Evolutionary conservation across 2,113 vertebrate genomes (phyloP).

Genomic region (Bothrops jararaca): DNA sequence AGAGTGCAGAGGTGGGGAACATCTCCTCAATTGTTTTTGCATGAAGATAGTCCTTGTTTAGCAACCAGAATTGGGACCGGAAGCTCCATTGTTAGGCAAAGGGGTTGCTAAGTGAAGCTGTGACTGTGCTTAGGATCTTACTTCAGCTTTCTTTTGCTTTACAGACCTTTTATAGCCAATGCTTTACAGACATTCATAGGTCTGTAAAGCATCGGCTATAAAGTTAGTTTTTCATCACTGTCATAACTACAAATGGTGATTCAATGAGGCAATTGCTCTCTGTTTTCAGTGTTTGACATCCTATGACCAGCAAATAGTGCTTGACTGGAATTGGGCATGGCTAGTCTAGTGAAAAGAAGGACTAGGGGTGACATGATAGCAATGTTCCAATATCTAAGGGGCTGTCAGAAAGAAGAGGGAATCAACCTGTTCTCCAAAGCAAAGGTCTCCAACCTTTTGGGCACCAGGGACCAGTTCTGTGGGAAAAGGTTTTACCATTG

Average conservation of each 20-base stretch:
- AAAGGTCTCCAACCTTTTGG: no score
- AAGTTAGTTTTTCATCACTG: background rate
- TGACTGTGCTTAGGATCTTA: background rate
- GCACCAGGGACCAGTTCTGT: no score
- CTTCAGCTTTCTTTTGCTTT: background rate
- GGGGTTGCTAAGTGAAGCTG: background rate
- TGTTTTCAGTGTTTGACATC: background rate
- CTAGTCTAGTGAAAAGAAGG: background rate
- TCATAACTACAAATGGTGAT: background rate
- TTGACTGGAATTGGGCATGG: background rate
- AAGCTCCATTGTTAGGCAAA: background rate
- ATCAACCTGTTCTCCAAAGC: background rate
- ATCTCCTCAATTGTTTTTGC: background rate
- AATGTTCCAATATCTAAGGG: background rate
- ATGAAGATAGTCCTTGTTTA: background rate
- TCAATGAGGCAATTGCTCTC: background rate
- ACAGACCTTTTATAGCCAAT: background rate
- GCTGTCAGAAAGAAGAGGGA: background rate
- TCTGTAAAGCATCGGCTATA: background rate
- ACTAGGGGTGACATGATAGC: background rate
- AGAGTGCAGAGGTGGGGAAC: background rate
- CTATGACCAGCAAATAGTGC: background rate
- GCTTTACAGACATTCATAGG: background rate
- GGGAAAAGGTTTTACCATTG: no score
- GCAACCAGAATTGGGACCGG: background rate